phyloP scores from a whole-genome alignment of 2,113 vertebrate genomes.

The Hiodon alosoides region DNA sequence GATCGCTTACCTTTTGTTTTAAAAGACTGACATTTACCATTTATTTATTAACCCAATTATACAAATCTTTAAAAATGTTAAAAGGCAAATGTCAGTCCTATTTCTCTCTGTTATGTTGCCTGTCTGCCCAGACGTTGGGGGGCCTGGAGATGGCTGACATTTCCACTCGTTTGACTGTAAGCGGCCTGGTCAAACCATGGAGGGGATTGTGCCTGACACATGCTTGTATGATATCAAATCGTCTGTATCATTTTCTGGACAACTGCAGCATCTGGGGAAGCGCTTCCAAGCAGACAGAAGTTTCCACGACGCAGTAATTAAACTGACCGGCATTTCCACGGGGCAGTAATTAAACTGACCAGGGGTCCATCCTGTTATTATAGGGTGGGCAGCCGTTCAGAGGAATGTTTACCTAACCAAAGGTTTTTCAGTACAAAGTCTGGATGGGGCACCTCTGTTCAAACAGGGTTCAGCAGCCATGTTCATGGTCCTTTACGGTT shows the following conservation, averaged over 20 bases:
- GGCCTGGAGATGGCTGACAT: constrained; percentile 3
- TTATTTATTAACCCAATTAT: constrained; percentile 13
- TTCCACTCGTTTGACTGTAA: constrained; percentile 3
- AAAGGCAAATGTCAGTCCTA: constrained; percentile 12
- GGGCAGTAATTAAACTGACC: not conserved
- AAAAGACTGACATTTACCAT: not conserved
- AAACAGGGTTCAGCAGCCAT: not conserved
- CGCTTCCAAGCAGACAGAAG: not conserved
- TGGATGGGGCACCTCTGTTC: too few species aligned
- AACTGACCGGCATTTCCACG: not conserved
- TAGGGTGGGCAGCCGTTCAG: not conserved
- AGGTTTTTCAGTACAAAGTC: too few species aligned
- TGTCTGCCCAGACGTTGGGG: not conserved
- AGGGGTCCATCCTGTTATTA: not conserved
- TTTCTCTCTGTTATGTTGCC: constrained; percentile 9
- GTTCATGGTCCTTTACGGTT: too few species aligned
- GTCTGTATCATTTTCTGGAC: not conserved
- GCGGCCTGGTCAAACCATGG: not conserved
- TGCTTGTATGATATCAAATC: not conserved
- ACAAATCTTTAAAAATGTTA: constrained; percentile 10
- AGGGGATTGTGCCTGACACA: constrained; percentile 12
- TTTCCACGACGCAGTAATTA: not conserved
- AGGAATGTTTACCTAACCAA: not conserved
- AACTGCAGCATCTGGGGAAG: not conserved
- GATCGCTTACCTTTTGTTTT: too few species aligned